Conservation (phyloP, 2,888 invertebrate species). For the Sicus ferrugineus region DNA sequence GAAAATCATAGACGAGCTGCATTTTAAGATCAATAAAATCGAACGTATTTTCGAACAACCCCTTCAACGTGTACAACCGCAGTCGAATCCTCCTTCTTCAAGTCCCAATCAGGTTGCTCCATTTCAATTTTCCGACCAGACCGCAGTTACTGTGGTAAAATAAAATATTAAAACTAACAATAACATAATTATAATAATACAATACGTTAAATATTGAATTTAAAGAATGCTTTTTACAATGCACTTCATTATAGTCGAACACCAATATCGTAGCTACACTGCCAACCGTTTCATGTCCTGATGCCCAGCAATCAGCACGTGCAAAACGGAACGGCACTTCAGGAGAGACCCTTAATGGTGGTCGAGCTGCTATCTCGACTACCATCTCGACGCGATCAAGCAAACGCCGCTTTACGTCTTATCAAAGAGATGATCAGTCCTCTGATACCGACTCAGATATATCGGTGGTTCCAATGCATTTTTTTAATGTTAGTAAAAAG, state of each 20-base stretch:
- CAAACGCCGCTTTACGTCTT: neutral
- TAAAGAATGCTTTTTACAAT: neutral
- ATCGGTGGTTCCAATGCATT: neutral
- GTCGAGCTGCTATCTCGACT: neutral
- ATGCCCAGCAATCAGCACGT: constrained; percentile 2
- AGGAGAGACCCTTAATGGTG: neutral
- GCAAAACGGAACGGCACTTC: neutral
- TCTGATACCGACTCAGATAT: constrained; percentile 18
- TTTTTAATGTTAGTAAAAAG: neutral
- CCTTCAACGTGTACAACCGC: constrained; percentile 32
- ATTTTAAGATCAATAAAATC: constrained; percentile 41
- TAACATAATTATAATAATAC: no score
- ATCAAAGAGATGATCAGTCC: neutral
- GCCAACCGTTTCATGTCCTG: neutral
- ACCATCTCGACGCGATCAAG: neutral
- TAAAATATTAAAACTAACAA: neutral
- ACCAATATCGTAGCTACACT: neutral
- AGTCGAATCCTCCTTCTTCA: neutral
- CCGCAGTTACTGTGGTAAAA: neutral
- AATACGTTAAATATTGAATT: neutral
- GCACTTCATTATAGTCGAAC: neutral
- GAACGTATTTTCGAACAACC: constrained; percentile 42
- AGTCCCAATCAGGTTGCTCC: neutral
- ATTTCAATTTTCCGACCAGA: neutral
- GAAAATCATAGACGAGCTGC: constrained; percentile 41